Conservation (phyloP, 1,140 invertebrate species). For the Hyles euphorbiae region DNA sequence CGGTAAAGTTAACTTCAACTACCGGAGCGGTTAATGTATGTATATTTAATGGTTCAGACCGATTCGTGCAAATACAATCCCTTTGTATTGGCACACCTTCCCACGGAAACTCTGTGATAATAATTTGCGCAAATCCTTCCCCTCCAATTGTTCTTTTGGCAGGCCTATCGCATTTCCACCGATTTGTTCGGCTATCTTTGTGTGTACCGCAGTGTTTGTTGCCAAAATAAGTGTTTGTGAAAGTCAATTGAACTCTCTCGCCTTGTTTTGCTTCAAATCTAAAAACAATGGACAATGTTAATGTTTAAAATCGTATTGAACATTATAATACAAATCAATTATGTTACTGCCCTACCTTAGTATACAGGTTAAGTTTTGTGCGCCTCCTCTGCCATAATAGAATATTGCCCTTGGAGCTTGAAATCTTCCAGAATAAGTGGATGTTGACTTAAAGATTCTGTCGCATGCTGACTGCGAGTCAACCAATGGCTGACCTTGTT, state of each 20-base stretch:
- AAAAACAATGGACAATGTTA: slow-evolving; percentile 9
- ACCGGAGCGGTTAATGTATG: slow-evolving; percentile 80
- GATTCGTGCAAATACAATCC: slow-evolving; percentile 85
- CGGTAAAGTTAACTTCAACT: slow-evolving; percentile 83
- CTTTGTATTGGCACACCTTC: slow-evolving; percentile 80
- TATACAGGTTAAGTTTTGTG: slow-evolving; percentile 83
- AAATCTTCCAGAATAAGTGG: slow-evolving; percentile 78
- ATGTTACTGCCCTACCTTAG: slow-evolving; percentile 65
- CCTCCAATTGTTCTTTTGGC: slow-evolving; percentile 57
- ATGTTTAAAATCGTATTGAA: background rate
- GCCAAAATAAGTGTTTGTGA: slow-evolving; percentile 80
- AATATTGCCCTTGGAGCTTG: slow-evolving; percentile 87
- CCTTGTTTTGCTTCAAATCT: slow-evolving; percentile 82
- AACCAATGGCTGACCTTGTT: slow-evolving; percentile 77
- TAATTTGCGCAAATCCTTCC: slow-evolving; percentile 79
- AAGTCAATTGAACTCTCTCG: slow-evolving; percentile 80
- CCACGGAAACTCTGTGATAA: slow-evolving; percentile 86
- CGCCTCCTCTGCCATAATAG: slow-evolving; percentile 87
- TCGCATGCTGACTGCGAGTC: slow-evolving; percentile 78
- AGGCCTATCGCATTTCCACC: slow-evolving; percentile 80
- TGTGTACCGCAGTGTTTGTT: slow-evolving; percentile 80
- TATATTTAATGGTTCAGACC: slow-evolving; percentile 77
- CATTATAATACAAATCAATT: background rate
- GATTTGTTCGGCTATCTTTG: slow-evolving; percentile 79
- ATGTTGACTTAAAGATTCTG: slow-evolving; percentile 76